These are phyloP conservation scores for Sebastes vulpes DNA, from an alignment of 2,797 vertebrate genomes.

Conservation along the genomic window DNA sequence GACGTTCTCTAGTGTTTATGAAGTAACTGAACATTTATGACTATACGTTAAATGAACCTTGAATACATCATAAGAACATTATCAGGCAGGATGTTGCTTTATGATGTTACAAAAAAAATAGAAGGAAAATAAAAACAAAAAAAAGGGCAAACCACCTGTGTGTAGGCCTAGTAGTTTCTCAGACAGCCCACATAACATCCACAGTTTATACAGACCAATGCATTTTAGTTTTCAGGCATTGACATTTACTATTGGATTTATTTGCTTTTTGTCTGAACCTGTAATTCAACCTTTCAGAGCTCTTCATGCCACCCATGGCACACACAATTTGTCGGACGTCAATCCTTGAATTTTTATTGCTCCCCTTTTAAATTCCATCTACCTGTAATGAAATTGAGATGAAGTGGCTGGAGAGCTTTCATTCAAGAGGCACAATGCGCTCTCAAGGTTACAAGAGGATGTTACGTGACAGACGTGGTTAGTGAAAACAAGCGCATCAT, in stretches of 20 bases:
- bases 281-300: neutral
- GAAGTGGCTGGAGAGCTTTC: neutral
- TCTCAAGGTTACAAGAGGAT: neutral
- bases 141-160: neutral
- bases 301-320: neutral
- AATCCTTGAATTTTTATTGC: neutral
- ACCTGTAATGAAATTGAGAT: neutral
- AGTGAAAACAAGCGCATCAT: neutral
- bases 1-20: neutral
- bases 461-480: neutral
- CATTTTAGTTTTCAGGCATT: neutral
- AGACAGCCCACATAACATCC: neutral
- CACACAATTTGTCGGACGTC: neutral
- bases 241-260: neutral
- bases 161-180: neutral
- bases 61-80: neutral
- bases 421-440: neutral
- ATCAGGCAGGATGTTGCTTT: neutral
- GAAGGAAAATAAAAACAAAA: neutral
- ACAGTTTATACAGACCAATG: neutral
- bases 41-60: neutral
- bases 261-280: neutral
- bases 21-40: neutral
- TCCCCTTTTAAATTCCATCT: neutral
- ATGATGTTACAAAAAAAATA: neutral